Percentiles rank a stretch among this genome's conserved stretches.
Evolutionary conservation across 2,888 invertebrate species (phyloP).

Genomic region (Danaus chrysippus): DNA sequence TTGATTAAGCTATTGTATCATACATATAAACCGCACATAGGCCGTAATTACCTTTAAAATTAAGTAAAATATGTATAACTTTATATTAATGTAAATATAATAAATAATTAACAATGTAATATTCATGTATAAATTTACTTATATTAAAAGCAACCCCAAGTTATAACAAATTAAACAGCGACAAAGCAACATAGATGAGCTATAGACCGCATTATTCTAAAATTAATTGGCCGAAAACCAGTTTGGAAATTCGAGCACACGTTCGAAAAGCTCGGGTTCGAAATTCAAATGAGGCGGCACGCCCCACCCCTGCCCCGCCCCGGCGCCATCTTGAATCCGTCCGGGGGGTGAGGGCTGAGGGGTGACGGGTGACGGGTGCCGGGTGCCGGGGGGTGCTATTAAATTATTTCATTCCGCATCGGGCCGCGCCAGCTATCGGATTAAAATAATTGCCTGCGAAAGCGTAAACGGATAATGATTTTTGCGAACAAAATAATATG

Average conservation of each 20-base stretch:
- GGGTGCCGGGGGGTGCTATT: conserved; percentile 58
- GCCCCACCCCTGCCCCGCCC: conserved; percentile 73
- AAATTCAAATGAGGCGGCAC: conserved; percentile 78
- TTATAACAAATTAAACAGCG: conserved; percentile 61
- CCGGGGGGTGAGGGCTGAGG: conserved; percentile 41
- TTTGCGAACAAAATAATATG: conserved; percentile 72
- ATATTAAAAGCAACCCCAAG: conserved; percentile 33
- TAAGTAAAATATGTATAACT: neutral
- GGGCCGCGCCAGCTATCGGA: conserved; percentile 74
- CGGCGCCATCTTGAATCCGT: conserved; percentile 73
- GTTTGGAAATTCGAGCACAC: conserved; percentile 65
- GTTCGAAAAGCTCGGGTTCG: conserved; percentile 73
- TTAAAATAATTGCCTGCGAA: conserved; percentile 78
- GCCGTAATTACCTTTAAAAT: too few relatives aligned
- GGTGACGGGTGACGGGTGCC: too few relatives aligned
- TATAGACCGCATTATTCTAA: conserved; percentile 67
- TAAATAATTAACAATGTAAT: conserved; percentile 8
- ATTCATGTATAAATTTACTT: conserved; percentile 10
- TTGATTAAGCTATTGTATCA: too few relatives aligned
- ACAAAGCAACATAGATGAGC: conserved; percentile 55
- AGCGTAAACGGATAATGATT: conserved; percentile 77
- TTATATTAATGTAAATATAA: conserved; percentile 6
- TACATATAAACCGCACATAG: too few relatives aligned
- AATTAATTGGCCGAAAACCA: conserved; percentile 77
- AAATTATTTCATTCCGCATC: conserved; percentile 78